These are phyloP conservation scores for Salarias fasciatus DNA, from an alignment of 2,797 vertebrate species.

Conservation along the genomic window DNA sequence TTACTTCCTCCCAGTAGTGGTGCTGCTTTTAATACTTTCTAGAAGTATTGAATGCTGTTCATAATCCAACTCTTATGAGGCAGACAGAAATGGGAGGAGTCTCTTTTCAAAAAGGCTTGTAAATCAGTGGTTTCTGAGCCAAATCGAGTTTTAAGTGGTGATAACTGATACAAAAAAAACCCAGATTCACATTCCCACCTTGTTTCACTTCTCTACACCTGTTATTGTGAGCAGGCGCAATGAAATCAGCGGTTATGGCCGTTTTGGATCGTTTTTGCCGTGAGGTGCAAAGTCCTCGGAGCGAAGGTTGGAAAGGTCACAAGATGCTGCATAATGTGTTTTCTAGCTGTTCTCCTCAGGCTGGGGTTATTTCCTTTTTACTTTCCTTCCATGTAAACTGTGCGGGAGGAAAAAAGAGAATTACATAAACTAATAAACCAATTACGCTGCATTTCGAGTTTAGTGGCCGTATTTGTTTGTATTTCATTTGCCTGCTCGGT, in stretches of 20 bases:
- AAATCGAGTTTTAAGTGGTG: constrained; percentile 29
- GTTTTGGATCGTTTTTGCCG: constrained; percentile 30
- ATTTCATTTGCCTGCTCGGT: constrained; percentile 28
- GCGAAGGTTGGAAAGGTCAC: constrained; percentile 30
- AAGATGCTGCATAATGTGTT: constrained; percentile 28
- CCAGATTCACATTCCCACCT: constrained; percentile 18
- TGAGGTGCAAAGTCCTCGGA: constrained; percentile 19
- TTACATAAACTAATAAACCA: constrained; percentile 43
- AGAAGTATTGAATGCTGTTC: constrained; percentile 39
- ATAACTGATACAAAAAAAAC: constrained; percentile 34
- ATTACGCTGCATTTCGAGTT: constrained; percentile 4
- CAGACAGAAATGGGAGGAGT: constrained; percentile 21
- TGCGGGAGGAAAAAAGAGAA: too few species aligned
- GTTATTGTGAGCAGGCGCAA: constrained; percentile 33
- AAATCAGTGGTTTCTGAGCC: constrained; percentile 46
- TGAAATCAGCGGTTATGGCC: constrained; percentile 33
- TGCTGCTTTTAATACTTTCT: constrained; percentile 41
- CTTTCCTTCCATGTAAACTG: constrained; percentile 13
- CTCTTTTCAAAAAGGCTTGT: constrained; percentile 27
- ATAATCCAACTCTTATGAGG: constrained; percentile 28
- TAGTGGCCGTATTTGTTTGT: constrained; percentile 35
- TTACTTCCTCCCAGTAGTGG: constrained; percentile 58
- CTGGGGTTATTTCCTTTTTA: constrained; percentile 20
- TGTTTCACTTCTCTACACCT: constrained; percentile 45
- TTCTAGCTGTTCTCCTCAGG: constrained; percentile 16